Evolutionary conservation across 2,888 invertebrate genomes (phyloP).

Genomic region (Euplagia quadripunctaria): DNA sequence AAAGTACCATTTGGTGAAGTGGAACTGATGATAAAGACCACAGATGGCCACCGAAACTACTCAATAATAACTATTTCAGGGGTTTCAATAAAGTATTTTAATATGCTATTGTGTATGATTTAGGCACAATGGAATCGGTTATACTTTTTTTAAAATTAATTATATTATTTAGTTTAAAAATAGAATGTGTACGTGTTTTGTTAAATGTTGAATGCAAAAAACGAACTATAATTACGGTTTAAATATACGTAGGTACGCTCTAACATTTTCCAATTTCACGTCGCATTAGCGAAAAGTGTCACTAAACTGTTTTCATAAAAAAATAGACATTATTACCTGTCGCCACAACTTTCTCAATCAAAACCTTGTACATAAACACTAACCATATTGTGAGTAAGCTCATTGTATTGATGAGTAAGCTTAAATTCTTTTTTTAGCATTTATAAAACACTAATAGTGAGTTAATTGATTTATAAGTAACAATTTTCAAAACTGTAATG

Average conservation of each 20-base stretch:
- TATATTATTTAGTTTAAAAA: background rate
- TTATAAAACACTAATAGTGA: too few species aligned
- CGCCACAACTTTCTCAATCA: conserved; percentile 50
- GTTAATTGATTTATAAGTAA: too few species aligned
- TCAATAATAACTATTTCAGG: too few species aligned
- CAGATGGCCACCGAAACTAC: too few species aligned
- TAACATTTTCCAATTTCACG: conserved; percentile 50
- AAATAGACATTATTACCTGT: conserved; percentile 37
- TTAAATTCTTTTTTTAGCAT: too few species aligned
- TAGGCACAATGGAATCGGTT: too few species aligned
- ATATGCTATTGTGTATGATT: too few species aligned
- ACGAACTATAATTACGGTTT: conserved; percentile 7
- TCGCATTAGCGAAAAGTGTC: conserved; percentile 41
- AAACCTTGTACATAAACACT: conserved; percentile 29
- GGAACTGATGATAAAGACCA: too few species aligned
- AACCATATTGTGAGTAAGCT: background rate
- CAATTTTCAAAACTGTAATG: too few species aligned
- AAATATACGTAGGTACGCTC: conserved; percentile 22
- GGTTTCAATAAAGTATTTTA: too few species aligned
- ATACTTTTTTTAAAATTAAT: too few species aligned
- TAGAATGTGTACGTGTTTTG: background rate
- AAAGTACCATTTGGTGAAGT: too few species aligned
- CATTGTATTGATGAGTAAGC: background rate
- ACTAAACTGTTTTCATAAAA: conserved; percentile 46
- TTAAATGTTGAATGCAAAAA: conserved; percentile 2